Evolutionary conservation across 2,888 invertebrate species (phyloP), one percentile per base, ranked within the genome.

Genomic region (Biston betularia): DNA sequence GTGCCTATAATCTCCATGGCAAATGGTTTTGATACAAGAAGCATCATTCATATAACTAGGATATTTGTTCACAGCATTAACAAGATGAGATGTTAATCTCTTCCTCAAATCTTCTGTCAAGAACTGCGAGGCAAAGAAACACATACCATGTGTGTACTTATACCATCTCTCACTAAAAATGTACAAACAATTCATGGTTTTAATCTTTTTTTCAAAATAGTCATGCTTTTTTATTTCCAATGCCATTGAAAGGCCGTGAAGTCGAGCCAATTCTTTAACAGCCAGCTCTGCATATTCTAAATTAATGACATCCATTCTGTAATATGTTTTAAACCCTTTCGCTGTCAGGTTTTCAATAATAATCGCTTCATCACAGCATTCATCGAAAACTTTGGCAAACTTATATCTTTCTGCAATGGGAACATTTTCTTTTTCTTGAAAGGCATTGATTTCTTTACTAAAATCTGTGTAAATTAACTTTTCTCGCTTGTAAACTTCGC

Each of bases 301-400:
- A 0, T 78, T 71, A 45, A 85, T 74, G 2, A 80, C 73, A 33
- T 85, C 79, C 73, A 79, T 75, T 64, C 84, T 79, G 24, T 76
- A 70, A 53, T 74, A 74, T 0, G 80, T 84, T 68, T 75, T 78
- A 9, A 73, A 90, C 1, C 85, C 86, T 61, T 75, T 76, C 44
- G 75, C 81, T 7, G 70, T 56, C 33, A 89, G 63, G 69, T 89
- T 85, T 70, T 88, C 87, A 42, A 89, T 73, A 54, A 89, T 80
- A 3, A 89, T 81, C 2, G 80, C 76, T 57, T 85, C 77, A 11
- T 70, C 60, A 54, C 74, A 79, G 4, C 76, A 79, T 71, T 82
- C 82, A 7, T 79, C 68, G 52, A 79, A 89, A 64, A 71, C 73
- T 64, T 83, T 82, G 0, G 79, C 75, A n/a, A 80, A 77, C 58